Percentiles rank a stretch among this genome's conserved stretches.
Conservation (phyloP, 2,888 invertebrate genomes). For the Brachyopa scutellaris region DNA sequence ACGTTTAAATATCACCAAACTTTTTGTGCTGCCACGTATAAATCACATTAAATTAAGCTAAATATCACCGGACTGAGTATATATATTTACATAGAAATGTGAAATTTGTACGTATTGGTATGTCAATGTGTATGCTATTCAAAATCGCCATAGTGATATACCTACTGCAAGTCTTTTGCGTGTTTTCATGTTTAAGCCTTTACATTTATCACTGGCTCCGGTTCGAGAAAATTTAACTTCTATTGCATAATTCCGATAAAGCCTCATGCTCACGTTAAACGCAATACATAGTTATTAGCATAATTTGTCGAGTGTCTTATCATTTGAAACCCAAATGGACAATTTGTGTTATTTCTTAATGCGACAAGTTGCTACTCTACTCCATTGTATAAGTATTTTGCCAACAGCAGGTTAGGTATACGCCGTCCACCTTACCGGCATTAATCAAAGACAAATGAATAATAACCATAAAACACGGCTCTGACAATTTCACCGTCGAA, state of each 20-base stretch:
- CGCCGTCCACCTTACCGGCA: conserved; percentile 14
- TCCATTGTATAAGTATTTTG: neutral
- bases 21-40: neutral
- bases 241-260: neutral
- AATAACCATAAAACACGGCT: conserved; percentile 51
- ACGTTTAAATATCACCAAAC: neutral
- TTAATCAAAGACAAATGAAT: conserved; percentile 40
- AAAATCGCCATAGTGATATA: too few relatives aligned
- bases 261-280: neutral
- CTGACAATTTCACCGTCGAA: conserved; percentile 47
- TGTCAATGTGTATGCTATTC: too few relatives aligned
- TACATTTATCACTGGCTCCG: neutral
- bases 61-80: neutral
- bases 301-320: conserved; percentile 11
- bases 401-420: neutral
- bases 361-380: conserved; percentile 18
- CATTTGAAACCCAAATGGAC: conserved; percentile 37
- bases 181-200: neutral
- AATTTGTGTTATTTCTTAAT: conserved; percentile 61
- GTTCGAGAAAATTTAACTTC: neutral
- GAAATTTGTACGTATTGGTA: neutral
- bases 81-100: neutral
- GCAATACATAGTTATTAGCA: neutral
- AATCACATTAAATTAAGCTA: conserved; percentile 16
- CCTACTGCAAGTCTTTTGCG: neutral